Evolutionary conservation across 2,888 invertebrate species (phyloP), one percentile per base, ranked within the genome.

Genomic region (Xestia ashworthii): DNA sequence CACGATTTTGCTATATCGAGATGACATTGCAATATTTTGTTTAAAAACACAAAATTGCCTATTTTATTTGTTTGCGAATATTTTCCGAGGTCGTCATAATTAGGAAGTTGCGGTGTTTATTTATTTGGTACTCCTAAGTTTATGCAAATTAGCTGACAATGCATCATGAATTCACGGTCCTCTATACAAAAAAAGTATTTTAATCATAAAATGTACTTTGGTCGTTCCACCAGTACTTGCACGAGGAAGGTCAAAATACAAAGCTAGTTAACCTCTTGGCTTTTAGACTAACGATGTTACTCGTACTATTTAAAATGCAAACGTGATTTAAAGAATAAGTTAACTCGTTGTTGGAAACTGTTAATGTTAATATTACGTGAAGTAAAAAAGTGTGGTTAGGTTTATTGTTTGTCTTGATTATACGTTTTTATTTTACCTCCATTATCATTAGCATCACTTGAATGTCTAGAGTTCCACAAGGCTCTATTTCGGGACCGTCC

Each of bases 181-280:
- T 67, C 19, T 14, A 82, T n/a, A 55, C 44, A 82, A 55, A 76
- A n/a, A 48, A 68, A 6, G 60, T 64, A 55, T 62, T 55, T 64
- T 16, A 38, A 64, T 55, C 53, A 68, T 68, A 76, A 76, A 55
- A 55, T 69, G 62, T 82, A 80, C 77, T 84, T 85, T 81, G 74
- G 53, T 58, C 78, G 16, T 46, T 41, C 8, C 44, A 74, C 3
- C 46, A 41, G 41, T 41, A 68, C n/a, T 5, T 50, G 8, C n/a
- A 44, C 48, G 14, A 75, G 50, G 85, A 73, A 73, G 71, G 85
- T 73, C 41, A 64, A 62, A 67, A 62, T 72, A 70, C 65, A 19
- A 70, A 55, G 38, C 44, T 69, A 60, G 25, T 76, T 81, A 71
- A 85, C 82, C 82, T 83, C 14, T 85, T 82, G 82, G 53, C 82